Evolutionary conservation across 53 echinoderm and acorn worm species (phyloP).

Genomic region (Temnopleurus reevesii): DNA sequence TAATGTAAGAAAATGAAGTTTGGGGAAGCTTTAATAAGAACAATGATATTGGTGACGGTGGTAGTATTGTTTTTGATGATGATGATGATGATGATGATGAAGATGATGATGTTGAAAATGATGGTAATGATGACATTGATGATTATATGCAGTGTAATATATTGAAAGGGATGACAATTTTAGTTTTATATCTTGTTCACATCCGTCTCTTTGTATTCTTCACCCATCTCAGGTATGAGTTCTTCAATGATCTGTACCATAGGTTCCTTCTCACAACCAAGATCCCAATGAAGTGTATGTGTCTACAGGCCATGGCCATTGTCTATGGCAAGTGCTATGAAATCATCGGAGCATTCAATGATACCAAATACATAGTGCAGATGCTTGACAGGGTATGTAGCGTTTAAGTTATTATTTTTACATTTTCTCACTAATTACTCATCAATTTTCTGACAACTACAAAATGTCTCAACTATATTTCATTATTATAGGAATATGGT

Average conservation of each 20-base stretch:
- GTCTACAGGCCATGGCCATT: conserved; percentile 93
- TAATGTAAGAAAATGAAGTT: not conserved
- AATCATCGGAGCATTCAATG: conserved; percentile 95
- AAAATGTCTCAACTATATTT: no score
- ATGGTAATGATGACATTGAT: not conserved
- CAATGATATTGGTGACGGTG: not conserved
- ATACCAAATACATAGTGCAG: conserved; percentile 95
- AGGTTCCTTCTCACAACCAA: conserved; percentile 94
- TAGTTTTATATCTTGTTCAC: no score
- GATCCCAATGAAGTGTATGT: conserved; percentile 98
- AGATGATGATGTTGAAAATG: not conserved
- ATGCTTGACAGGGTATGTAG: conserved; percentile 92
- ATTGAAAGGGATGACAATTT: no score
- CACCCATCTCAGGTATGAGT: conserved; percentile 82
- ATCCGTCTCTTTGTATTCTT: not conserved
- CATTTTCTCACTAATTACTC: no score
- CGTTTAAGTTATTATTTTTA: no score
- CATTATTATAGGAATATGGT: no score
- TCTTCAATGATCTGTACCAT: conserved; percentile 98
- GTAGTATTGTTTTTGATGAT: not conserved
- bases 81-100: not conserved
- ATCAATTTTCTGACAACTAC: no score
- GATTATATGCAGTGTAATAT: not conserved
- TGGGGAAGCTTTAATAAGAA: no score
- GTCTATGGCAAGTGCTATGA: conserved; percentile 96